These are phyloP conservation scores for Athene cunicularia DNA, from an alignment of 2,113 vertebrate genomes.

Conservation along the genomic window DNA sequence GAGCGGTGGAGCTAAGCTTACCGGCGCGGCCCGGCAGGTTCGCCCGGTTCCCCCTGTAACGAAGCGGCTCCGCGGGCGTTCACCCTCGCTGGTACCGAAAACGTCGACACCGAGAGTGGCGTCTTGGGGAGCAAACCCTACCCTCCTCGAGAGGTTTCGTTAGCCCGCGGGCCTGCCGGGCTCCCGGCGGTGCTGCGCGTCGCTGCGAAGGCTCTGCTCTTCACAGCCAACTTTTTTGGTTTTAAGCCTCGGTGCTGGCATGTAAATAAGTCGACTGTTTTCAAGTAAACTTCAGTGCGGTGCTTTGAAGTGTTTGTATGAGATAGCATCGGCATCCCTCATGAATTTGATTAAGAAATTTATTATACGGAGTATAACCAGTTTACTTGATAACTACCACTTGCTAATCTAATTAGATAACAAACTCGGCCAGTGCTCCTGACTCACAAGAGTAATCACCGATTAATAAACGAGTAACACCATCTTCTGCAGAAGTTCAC, in stretches of 20 bases:
- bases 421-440: neutral
- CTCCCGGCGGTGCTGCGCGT: neutral
- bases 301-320: fast-evolving
- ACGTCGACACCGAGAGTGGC: fast-evolving
- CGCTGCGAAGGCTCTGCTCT: neutral
- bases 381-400: neutral
- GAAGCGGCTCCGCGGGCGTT: neutral
- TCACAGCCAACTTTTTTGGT: neutral
- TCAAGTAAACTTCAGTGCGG: neutral
- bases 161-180: neutral
- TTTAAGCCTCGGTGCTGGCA: neutral
- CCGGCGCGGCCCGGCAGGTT: neutral
- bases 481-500: neutral
- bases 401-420: neutral
- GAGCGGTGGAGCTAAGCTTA: neutral
- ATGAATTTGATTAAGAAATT: neutral
- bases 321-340: neutral
- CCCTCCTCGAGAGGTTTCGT: too few species aligned
- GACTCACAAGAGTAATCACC: neutral
- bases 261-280: neutral
- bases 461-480: neutral
- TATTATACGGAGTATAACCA: neutral
- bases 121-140: neutral
- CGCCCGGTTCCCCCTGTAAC: neutral
- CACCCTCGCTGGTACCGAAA: too few species aligned